These are phyloP conservation scores for Siniperca knerii DNA, from an alignment of 2,113 vertebrate genomes.

Conservation along the genomic window DNA sequence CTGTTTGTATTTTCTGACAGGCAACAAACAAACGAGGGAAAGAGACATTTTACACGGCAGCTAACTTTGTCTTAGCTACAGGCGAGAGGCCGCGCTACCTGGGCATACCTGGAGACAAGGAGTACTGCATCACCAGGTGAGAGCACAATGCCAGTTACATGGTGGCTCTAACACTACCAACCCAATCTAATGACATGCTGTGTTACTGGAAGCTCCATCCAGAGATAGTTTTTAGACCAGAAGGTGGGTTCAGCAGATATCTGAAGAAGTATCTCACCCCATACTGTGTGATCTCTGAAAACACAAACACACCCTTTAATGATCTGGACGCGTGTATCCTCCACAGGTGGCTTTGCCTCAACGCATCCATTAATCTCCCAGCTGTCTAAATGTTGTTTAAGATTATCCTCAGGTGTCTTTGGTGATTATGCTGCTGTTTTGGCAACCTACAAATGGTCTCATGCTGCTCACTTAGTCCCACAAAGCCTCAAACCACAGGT, in stretches of 20 bases:
- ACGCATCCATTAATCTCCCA: slow-evolving; percentile 8
- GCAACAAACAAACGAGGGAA: slow-evolving; percentile 92
- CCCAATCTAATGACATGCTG: background rate
- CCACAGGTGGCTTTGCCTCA: slow-evolving; percentile 1
- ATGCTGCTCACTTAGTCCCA: background rate
- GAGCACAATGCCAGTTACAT: background rate
- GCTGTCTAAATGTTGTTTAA: slow-evolving; percentile 16
- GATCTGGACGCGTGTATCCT: background rate
- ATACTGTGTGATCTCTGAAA: slow-evolving; percentile 6
- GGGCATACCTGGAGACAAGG: slow-evolving; percentile 92
- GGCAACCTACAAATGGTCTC: background rate
- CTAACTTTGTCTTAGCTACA: slow-evolving; percentile 92
- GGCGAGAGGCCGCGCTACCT: slow-evolving; percentile 94
- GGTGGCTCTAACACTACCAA: background rate
- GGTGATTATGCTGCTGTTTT: slow-evolving; percentile 14
- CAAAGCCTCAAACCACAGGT: background rate
- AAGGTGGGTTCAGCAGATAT: background rate
- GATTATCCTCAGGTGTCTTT: slow-evolving; percentile 27
- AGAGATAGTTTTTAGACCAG: background rate
- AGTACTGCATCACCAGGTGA: slow-evolving; percentile 96
- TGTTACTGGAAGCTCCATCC: background rate
- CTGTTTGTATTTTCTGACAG: slow-evolving; percentile 73
- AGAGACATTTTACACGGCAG: slow-evolving; percentile 90
- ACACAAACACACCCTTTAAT: slow-evolving; percentile 10
- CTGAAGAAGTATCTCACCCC: background rate